Base-by-base conservation (phyloP, 2,797 vertebrate genomes). In the Margarornis squamiger region DNA sequence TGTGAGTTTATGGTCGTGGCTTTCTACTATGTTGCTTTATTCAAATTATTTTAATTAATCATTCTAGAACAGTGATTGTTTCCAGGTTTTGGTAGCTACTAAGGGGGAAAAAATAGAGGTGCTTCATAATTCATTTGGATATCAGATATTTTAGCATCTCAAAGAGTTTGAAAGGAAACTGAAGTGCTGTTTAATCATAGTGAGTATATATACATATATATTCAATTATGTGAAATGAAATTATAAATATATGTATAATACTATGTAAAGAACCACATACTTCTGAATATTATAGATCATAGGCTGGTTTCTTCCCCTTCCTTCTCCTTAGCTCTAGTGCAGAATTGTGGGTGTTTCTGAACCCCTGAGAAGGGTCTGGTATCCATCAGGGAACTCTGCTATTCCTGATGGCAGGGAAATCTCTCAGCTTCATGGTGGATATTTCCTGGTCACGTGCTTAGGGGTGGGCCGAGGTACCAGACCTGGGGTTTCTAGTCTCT, bases 21-120 rank as follows among this genome's bases (percentile, higher is more conserved):
- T 92, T 93, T 78, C 54, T 65, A 65, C 24, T 18, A 26, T 63
- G 63, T 79, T 77, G 34, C 80, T 86, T 10, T 74, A 76, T 79
- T 84, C 55, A 67, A 41, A 76, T 84, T 61, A 48, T 59, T 89
- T 82, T 74, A 78, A 68, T 92, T 90, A 65, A 76, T 87, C 18
- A 30, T 82, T 82, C 68, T 77, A 27, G 73, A 91, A 72, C 39
- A 13, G 32, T 46, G 71, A 89, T 7, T 14, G 10, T 57, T 88
- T 67, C 71, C 68, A 68, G 30, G 34, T 62, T 92, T 87, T 71
- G 8, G 27, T 87, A 58, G 41, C 57, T 76, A 26, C 26, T 46
- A 15, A 36, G 10, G 18, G 5, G 9, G 4, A 14, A 3, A 30
- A 23, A 20, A 36, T 38, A 61, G 14, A 68, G 5, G 14, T 70